Conservation (phyloP, 2,113 vertebrate species). For the Salminus brasiliensis region DNA sequence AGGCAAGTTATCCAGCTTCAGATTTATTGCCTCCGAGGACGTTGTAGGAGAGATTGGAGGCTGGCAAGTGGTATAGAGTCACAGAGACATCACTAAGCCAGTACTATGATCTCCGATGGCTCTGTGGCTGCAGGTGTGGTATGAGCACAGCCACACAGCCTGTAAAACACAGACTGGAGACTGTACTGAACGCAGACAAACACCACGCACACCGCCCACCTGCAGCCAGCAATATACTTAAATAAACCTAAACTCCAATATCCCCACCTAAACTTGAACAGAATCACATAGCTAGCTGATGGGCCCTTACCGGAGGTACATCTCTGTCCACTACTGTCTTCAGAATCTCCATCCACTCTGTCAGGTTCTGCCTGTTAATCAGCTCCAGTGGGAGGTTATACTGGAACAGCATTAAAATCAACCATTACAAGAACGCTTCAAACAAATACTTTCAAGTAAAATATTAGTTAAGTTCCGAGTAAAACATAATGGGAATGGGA, state of each 20-base stretch:
- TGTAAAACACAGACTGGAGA: slow-evolving; percentile 72
- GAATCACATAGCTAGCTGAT: background rate
- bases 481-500: no score
- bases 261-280: background rate
- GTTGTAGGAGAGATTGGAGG: slow-evolving; percentile 80
- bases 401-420: slow-evolving; percentile 63
- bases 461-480: background rate
- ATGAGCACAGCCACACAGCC: slow-evolving; percentile 68
- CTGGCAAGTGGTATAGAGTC: slow-evolving; percentile 68
- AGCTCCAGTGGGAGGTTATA: slow-evolving; percentile 96
- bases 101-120: slow-evolving; percentile 80
- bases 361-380: slow-evolving; percentile 96
- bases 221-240: no score
- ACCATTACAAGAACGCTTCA: background rate
- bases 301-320: slow-evolving; percentile 88
- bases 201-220: slow-evolving; percentile 68
- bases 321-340: slow-evolving; percentile 96
- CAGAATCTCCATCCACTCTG: slow-evolving; percentile 98
- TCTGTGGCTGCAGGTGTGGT: slow-evolving; percentile 75
- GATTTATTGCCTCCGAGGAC: slow-evolving; percentile 28
- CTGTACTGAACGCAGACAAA: slow-evolving; percentile 71
- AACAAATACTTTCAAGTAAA: background rate
- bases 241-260: no score
- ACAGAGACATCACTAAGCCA: slow-evolving; percentile 67
- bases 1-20: no score